A percentile compares a stretch with the other conserved stretches of the same genome.
phyloP scores from a whole-genome alignment of 30 jellyfish, hydroid and myxozoan species.

The Aurelia coerulea region DNA sequence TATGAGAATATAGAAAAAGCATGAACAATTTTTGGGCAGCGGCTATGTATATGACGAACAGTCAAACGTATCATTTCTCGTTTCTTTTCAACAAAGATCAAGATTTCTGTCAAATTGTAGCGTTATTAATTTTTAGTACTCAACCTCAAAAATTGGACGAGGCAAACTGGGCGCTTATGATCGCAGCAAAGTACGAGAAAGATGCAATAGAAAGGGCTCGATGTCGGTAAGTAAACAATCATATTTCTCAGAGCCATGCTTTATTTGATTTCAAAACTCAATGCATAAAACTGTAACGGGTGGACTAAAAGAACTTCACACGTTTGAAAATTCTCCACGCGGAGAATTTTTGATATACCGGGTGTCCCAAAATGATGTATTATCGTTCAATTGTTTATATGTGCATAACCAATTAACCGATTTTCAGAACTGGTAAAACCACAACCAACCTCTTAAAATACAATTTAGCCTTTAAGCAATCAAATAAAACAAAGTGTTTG shows the following conservation, averaged over 20 bases:
- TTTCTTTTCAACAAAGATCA: background rate
- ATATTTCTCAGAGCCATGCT: background rate
- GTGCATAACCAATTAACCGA: too few relatives aligned
- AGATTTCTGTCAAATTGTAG: background rate
- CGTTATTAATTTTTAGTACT: slow-evolving; percentile 7
- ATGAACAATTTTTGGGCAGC: too few relatives aligned
- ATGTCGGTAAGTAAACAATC: slow-evolving; percentile 10
- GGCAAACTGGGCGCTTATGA: slow-evolving; percentile 44
- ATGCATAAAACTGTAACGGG: background rate
- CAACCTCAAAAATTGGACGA: background rate
- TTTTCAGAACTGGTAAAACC: too few relatives aligned
- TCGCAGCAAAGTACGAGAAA: slow-evolving; percentile 31
- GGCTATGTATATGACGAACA: background rate
- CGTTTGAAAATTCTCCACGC: too few relatives aligned
- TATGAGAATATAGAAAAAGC: too few relatives aligned
- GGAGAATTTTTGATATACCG: too few relatives aligned
- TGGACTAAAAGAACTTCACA: background rate
- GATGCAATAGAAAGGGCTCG: slow-evolving; percentile 20
- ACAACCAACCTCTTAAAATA: too few relatives aligned
- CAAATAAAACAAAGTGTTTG: too few relatives aligned
- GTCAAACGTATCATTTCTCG: background rate
- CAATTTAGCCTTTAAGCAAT: too few relatives aligned
- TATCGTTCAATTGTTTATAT: too few relatives aligned
- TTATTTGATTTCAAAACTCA: background rate
- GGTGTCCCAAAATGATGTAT: too few relatives aligned